Evolutionary conservation across 2,113 vertebrate species (phyloP).

Genomic region (Scytalopus superciliaris): DNA sequence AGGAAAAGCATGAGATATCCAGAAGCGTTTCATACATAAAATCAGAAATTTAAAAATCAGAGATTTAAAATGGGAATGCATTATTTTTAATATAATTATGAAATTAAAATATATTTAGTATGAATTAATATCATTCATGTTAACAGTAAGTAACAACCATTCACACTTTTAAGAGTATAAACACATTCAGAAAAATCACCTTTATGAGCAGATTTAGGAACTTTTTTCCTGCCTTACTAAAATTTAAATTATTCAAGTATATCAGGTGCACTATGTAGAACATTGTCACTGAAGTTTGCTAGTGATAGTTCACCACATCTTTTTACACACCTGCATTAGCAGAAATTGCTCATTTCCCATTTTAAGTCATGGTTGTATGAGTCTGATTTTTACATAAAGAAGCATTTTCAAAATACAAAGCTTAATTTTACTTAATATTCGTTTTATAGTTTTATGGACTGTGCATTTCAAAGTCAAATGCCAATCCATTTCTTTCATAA

Average conservation of each 20-base stretch:
- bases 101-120: background rate
- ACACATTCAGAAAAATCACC: background rate
- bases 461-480: conserved; percentile 70
- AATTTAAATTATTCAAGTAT: background rate
- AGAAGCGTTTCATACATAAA: background rate
- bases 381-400: conserved; percentile 48
- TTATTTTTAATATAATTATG: background rate
- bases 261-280: background rate
- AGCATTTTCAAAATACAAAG: conserved; percentile 54
- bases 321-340: background rate
- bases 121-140: fast-evolving
- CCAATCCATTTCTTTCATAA: conserved; percentile 39
- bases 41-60: background rate
- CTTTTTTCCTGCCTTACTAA: background rate
- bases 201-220: background rate
- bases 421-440: conserved; percentile 69
- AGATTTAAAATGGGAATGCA: background rate
- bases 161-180: background rate
- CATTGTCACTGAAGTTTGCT: background rate
- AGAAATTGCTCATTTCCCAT: conserved; percentile 25
- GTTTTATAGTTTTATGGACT: conserved; percentile 38
- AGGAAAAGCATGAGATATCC: background rate
- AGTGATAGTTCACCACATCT: background rate
- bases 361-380: conserved; percentile 49
- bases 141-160: background rate